Evolutionary conservation across 92 coral and sea anemone species (phyloP), one percentile per base, ranked within the genome.

Genomic region (Epizoanthus ramosus): DNA sequence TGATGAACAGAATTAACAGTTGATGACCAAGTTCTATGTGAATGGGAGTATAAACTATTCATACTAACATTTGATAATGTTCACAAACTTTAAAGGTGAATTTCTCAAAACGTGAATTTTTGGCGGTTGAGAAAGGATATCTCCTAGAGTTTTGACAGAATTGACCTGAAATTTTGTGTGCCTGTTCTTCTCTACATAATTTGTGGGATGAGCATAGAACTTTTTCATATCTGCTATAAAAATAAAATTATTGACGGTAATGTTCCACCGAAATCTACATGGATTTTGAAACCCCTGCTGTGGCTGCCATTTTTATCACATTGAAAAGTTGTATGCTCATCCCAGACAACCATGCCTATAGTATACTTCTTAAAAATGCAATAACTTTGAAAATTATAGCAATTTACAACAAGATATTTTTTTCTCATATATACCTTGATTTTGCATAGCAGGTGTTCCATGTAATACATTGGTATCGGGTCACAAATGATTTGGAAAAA

Each of bases 141-240:
- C 84, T 80, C 84, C 74, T 80, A 80, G 84, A 80, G 73, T 63
- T 63, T 80, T 80, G 74, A 80, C 52, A 57, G 84, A 58, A 80
- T 63, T 80, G 84, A 80, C 52, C 84, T 80, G 84, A 63, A 80
- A 80, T 80, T 63, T 80, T 80, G 56, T 64, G 74, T 80, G 84
- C 84, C 84, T 80, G 65, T 80, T 80, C 84, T 80, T 64, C 84
- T 41, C 74, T 80, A 24, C 73, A 47, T 80, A 64, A 63, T 80
- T 80, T 80, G 74, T 64, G 73, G 69, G 84, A 80, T 80, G 84
- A 80, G 84, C 84, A 63, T 80, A 80, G 84, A 80, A 80, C 84
- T 80, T 80, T 25, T 76, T 64, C 70, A 64, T 64, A 64, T 64
- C 70, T 64, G 70, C 70, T 64, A 64, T 64, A 64, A 64, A 64